These are phyloP conservation scores for Hoplostethus mediterraneus DNA, from an alignment of 2,797 vertebrate genomes.

Conservation along the genomic window DNA sequence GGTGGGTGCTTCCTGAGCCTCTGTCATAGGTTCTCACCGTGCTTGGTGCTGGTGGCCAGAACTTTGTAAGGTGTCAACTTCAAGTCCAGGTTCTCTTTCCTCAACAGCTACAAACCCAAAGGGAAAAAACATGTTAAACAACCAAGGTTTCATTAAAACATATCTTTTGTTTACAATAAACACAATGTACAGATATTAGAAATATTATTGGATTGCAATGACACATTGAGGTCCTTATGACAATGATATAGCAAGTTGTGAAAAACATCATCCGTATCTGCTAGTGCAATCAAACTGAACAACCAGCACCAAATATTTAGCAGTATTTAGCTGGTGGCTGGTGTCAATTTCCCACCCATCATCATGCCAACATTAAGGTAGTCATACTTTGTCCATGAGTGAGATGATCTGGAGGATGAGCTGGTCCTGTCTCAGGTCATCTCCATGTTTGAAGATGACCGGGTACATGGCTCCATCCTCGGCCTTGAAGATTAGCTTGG, in stretches of 20 bases:
- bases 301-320: not conserved
- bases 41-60: slow-evolving; percentile 97
- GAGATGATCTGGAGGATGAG: slow-evolving; percentile 99
- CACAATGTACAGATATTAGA: too few relatives aligned
- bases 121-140: not conserved
- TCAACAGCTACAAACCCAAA: slow-evolving; percentile 84
- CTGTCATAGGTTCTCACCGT: slow-evolving; percentile 84
- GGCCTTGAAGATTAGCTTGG: slow-evolving; percentile 96
- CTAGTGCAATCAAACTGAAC: not conserved
- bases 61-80: slow-evolving; percentile 98
- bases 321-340: not conserved
- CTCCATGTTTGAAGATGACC: slow-evolving; percentile 98
- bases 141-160: not conserved
- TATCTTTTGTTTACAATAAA: not conserved
- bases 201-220: too few relatives aligned
- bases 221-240: not conserved
- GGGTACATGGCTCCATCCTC: slow-evolving; percentile 95
- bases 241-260: too few relatives aligned
- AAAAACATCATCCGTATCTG: not conserved
- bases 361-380: not conserved
- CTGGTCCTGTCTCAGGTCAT: slow-evolving; percentile 97
- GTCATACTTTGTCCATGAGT: slow-evolving; percentile 95
- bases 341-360: not conserved
- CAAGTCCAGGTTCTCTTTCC: slow-evolving; percentile 97
- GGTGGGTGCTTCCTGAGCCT: too few relatives aligned